Evolutionary conservation across 1,140 invertebrate species (phyloP).

Genomic region (Listronotus oregonensis): DNA sequence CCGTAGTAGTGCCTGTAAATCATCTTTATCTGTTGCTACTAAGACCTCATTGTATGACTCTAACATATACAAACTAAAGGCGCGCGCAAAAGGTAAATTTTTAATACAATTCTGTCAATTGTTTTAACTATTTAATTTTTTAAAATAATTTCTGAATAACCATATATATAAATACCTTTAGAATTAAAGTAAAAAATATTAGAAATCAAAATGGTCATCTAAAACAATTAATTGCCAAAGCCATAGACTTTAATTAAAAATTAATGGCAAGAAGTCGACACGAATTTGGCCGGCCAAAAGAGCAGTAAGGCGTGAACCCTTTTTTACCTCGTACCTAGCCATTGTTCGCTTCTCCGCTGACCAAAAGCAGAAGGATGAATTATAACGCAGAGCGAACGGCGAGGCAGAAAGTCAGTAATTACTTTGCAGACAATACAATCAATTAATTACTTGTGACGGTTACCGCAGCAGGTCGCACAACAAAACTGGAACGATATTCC

Average conservation of each 20-base stretch:
- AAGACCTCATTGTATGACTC: no score
- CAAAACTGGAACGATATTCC: neutral
- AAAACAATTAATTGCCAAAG: conserved; percentile 29
- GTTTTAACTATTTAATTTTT: no score
- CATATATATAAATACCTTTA: no score
- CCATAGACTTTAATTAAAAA: conserved; percentile 41
- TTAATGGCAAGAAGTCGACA: conserved; percentile 41
- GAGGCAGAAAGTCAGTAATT: conserved; percentile 53
- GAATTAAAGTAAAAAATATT: no score
- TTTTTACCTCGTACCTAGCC: conserved; percentile 43
- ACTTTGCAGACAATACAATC: conserved; percentile 56
- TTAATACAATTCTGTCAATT: no score
- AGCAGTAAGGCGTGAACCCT: conserved; percentile 45
- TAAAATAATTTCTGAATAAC: no score
- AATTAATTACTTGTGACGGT: conserved; percentile 54
- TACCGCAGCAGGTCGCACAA: conserved; percentile 47
- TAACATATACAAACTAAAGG: no score
- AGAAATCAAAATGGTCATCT: no score
- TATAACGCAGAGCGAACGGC: conserved; percentile 46
- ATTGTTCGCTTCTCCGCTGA: conserved; percentile 50
- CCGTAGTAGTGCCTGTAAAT: no score
- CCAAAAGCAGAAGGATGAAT: conserved; percentile 54
- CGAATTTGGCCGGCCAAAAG: conserved; percentile 31
- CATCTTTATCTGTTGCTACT: no score
- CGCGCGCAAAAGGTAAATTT: no score